Conservation (phyloP, 1,140 invertebrate species). For the Melanaphis sacchari region DNA sequence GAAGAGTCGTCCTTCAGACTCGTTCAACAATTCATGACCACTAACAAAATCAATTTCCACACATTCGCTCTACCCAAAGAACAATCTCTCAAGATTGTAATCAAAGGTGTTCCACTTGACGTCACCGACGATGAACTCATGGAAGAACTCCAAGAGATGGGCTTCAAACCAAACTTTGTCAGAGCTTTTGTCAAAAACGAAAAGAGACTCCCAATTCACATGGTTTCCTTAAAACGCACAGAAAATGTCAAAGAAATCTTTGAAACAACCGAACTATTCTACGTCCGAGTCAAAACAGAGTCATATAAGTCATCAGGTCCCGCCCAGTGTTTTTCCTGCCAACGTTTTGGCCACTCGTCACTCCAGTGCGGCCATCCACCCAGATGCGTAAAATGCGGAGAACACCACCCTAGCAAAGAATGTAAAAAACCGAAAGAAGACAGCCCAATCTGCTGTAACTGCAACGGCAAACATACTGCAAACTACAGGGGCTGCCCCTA, state of each 20-base stretch:
- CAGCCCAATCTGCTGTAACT: not conserved
- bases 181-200: not conserved
- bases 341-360: conserved; percentile 23
- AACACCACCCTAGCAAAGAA: not conserved
- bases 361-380: not conserved
- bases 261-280: not conserved
- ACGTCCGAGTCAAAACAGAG: not conserved
- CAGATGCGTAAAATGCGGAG: conserved; percentile 40
- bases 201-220: not conserved
- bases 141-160: not conserved
- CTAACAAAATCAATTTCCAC: not conserved
- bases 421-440: conserved; percentile 14
- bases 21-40: not conserved
- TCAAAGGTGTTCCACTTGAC: not conserved
- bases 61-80: not conserved
- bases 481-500: not conserved
- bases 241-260: conserved; percentile 24
- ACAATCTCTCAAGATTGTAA: not conserved
- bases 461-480: not conserved
- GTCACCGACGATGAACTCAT: not conserved
- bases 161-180: not conserved
- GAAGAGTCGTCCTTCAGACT: not conserved
- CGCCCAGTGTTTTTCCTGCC: conserved; percentile 9
- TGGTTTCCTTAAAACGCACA: not conserved
- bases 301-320: not conserved